phyloP scores from a whole-genome alignment of 2,888 invertebrate genomes.

The Phengaris alcon region DNA sequence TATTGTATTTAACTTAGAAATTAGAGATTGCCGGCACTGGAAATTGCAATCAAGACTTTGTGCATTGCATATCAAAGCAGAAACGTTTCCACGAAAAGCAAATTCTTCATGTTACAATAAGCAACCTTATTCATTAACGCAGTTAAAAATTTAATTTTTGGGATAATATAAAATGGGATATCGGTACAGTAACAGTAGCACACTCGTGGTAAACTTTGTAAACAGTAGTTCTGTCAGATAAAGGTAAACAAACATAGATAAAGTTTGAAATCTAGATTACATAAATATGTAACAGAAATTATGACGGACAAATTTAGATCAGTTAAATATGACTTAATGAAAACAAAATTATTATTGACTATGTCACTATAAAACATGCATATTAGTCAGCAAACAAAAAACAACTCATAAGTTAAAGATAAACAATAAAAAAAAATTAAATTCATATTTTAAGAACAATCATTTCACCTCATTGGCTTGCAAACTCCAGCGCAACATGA shows the following conservation, averaged over 20 bases:
- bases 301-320: slow-evolving; percentile 17
- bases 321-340: background rate
- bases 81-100: too few species aligned
- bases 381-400: slow-evolving; percentile 20
- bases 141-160: too few species aligned
- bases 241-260: slow-evolving; percentile 32
- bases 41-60: too few species aligned
- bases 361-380: background rate
- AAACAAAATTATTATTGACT: slow-evolving; percentile 1
- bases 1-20: too few species aligned
- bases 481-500: slow-evolving; percentile 60
- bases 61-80: too few species aligned
- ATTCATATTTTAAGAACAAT: background rate
- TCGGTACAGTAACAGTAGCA: background rate
- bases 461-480: slow-evolving; percentile 54
- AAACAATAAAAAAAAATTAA: background rate
- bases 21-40: too few species aligned
- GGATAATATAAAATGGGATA: too few species aligned
- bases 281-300: background rate
- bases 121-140: too few species aligned
- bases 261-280: slow-evolving; percentile 19
- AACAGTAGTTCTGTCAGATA: slow-evolving; percentile 7
- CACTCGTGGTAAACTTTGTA: background rate
- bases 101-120: too few species aligned
- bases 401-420: background rate